These are phyloP conservation scores for Ichneumon xanthorius DNA, from an alignment of 2,888 invertebrate species.

Conservation along the genomic window DNA sequence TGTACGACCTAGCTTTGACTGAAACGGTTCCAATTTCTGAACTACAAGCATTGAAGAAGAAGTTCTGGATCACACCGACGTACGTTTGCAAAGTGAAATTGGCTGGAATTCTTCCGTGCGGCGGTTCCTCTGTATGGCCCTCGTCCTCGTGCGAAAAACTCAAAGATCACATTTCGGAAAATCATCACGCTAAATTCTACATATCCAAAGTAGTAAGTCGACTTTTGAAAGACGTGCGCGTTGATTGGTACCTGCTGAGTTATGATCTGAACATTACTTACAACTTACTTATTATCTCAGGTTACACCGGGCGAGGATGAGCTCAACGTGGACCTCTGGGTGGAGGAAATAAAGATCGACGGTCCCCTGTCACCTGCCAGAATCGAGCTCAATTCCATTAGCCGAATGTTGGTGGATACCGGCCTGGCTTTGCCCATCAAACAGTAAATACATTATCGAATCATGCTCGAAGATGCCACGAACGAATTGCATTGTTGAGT, in stretches of 20 bases:
- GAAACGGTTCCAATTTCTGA: constrained; percentile 85
- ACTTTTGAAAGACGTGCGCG: background rate
- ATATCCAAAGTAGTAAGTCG: constrained; percentile 86
- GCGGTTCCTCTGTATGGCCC: constrained; percentile 88
- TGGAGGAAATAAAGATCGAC: constrained; percentile 87
- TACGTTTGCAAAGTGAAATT: constrained; percentile 90
- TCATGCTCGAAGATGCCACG: background rate
- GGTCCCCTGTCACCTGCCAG: constrained; percentile 89
- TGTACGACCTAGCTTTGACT: constrained; percentile 89
- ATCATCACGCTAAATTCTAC: constrained; percentile 85
- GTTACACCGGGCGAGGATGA: constrained; percentile 74
- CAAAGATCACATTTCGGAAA: constrained; percentile 86
- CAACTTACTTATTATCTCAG: constrained; percentile 55
- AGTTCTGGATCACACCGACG: constrained; percentile 86
- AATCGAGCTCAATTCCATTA: constrained; percentile 89
- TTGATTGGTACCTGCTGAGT: background rate
- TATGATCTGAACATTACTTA: background rate
- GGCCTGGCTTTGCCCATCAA: constrained; percentile 87
- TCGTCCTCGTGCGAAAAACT: constrained; percentile 88
- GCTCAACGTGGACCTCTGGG: constrained; percentile 88
- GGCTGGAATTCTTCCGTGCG: constrained; percentile 89
- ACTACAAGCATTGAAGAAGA: constrained; percentile 86
- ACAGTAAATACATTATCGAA: constrained; percentile 76
- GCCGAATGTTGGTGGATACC: constrained; percentile 88
- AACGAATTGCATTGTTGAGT: background rate